Conservation (phyloP, 2,797 vertebrate species). For the Pitangus sulphuratus region DNA sequence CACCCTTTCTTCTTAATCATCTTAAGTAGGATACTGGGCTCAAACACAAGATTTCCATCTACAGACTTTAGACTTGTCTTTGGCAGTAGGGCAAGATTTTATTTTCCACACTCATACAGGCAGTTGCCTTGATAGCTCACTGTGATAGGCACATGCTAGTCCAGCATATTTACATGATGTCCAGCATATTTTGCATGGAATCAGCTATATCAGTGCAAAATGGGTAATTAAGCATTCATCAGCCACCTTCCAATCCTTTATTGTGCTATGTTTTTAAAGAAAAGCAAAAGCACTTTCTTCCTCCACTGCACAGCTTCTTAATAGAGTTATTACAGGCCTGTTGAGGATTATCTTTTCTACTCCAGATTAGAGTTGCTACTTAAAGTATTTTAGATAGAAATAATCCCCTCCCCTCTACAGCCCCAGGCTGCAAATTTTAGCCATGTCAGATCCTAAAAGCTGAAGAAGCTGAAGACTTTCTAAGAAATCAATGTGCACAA, state of each 20-base stretch:
- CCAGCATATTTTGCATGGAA: neutral
- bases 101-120: neutral
- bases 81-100: neutral
- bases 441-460: neutral
- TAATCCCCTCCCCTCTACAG: neutral
- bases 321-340: neutral
- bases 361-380: neutral
- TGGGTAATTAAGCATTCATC: neutral
- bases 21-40: neutral
- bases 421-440: neutral
- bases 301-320: neutral
- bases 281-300: neutral
- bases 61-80: neutral
- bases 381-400: neutral
- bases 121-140: neutral
- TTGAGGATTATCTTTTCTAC: constrained; percentile 10
- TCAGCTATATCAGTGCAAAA: neutral
- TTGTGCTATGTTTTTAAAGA: neutral
- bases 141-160: neutral
- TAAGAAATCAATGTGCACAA: neutral
- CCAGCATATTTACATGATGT: neutral
- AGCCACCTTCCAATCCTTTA: neutral
- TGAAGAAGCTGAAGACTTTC: neutral
- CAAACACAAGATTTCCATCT: neutral
- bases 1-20: neutral